Evolutionary conservation across 2,888 invertebrate species (phyloP), one percentile per base, ranked within the genome.

Genomic region (Galerucella pusilla): DNA sequence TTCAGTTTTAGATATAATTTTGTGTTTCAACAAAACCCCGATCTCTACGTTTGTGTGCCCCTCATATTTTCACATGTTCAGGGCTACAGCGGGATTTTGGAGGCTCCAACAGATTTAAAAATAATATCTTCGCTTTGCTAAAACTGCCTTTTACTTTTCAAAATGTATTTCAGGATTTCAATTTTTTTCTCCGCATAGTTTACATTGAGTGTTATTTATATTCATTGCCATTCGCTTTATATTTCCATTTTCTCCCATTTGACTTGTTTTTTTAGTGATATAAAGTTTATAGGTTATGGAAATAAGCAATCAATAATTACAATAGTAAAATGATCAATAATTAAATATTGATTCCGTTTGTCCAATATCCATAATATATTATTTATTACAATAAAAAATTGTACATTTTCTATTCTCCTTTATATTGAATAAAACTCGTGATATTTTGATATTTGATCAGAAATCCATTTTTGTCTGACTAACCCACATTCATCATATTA

Each of bases 391-490:
- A 52, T 52, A 52, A 52, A 12, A 52, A n/a, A 14, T 52, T 28
- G 5, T 42, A 45, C 49, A 71, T 60, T 69, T 49, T 66, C 69
- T 52, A 64, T 49, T 66, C 61, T 67, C 67, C 71, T 61, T 35
- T 70, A 70, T 74, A 69, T 69, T 73, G 68, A 73, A 66, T 67
- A 68, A 74, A 63, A 63, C 71, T 60, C 67, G 42, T 74, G 74
- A 74, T 68, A 73, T 73, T 75, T 66, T 73, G 73, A 20, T 20
- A 68, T 77, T 69, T 67, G 71, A 77, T 72, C 74, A 69, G 67
- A 75, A 75, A 74, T 65, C 74, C 75, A 71, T 70, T 77, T 74
- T 68, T 71, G 68, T 54, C 66, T 61, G 74, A 71, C 72, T 73
- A 75, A 71, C 54, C 67, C 71, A 71, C 73, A 77, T 75, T 71